phyloP scores from a whole-genome alignment of 1,140 invertebrate genomes.

The Bombus polaris region DNA sequence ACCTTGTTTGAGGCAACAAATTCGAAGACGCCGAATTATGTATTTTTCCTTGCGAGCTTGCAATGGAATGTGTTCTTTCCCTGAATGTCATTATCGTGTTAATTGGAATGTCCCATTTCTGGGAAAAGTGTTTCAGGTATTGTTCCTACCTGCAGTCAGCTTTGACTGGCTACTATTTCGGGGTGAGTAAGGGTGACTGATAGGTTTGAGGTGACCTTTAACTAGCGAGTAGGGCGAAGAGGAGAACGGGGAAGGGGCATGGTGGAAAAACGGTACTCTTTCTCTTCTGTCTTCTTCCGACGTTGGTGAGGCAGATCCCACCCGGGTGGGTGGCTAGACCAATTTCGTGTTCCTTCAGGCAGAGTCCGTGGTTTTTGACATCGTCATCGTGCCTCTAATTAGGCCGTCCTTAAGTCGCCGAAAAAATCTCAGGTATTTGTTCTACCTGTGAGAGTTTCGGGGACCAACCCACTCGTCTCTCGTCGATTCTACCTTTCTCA shows the following conservation, averaged over 20 bases:
- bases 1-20: not conserved
- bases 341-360: slow-evolving; percentile 64
- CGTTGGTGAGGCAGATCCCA: not conserved
- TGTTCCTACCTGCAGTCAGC: slow-evolving; percentile 39
- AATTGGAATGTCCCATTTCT: slow-evolving; percentile 30
- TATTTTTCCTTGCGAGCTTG: not conserved
- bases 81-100: slow-evolving; percentile 33
- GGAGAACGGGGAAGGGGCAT: not conserved
- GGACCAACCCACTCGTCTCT: slow-evolving; percentile 34
- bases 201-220: slow-evolving; percentile 47
- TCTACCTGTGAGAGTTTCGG: slow-evolving; percentile 65
- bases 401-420: slow-evolving; percentile 66
- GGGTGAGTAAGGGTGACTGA: slow-evolving; percentile 20
- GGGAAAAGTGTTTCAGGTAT: slow-evolving; percentile 58
- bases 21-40: not conserved
- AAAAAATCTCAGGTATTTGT: slow-evolving; percentile 72
- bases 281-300: slow-evolving; percentile 6
- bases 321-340: slow-evolving; percentile 51
- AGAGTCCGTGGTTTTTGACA: slow-evolving; percentile 71
- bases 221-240: not conserved
- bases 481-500: slow-evolving; percentile 43
- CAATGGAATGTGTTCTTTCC: not conserved
- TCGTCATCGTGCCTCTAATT: slow-evolving; percentile 74
- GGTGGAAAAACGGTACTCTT: slow-evolving; percentile 38
- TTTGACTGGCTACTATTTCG: slow-evolving; percentile 4